Percentiles rank a stretch among this genome's conserved stretches.
These are phyloP conservation scores for Pollenia griseotomentosa DNA, from an alignment of 2,888 invertebrate species.

Conservation along the genomic window DNA sequence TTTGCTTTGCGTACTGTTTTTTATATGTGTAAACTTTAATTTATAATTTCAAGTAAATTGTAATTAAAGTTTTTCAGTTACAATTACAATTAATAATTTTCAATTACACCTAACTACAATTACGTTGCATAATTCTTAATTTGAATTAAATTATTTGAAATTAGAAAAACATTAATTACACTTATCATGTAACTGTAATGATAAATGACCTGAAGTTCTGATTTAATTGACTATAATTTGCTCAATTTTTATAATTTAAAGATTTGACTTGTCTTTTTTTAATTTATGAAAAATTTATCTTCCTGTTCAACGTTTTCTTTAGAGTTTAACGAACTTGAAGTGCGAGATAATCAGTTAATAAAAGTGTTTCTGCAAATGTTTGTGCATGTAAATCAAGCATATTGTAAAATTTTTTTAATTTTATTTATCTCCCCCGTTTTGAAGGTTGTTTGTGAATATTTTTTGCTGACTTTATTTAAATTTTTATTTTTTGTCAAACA, in stretches of 20 bases:
- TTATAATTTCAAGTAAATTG: no score
- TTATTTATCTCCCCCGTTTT: constrained; percentile 25
- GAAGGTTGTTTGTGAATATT: not conserved
- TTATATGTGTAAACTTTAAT: no score
- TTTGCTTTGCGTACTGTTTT: no score
- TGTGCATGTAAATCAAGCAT: constrained; percentile 4
- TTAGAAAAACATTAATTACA: no score
- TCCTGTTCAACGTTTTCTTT: not conserved
- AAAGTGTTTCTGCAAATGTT: constrained; percentile 1
- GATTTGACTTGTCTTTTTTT: not conserved
- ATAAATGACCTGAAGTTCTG: no score
- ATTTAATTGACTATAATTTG: no score
- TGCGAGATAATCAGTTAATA: not conserved
- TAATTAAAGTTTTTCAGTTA: no score
- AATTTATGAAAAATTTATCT: not conserved
- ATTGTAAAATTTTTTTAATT: constrained; percentile 19
- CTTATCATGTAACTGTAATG: no score
- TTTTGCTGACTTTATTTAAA: not conserved
- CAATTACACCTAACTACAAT: no score
- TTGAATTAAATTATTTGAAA: no score
- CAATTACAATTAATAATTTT: no score
- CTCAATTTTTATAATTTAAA: not conserved
- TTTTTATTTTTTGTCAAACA: not conserved
- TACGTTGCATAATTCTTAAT: no score
- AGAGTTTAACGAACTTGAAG: constrained; percentile 35